phyloP scores from a whole-genome alignment of 2,888 invertebrate species.

The Drosophila mulleri region DNA sequence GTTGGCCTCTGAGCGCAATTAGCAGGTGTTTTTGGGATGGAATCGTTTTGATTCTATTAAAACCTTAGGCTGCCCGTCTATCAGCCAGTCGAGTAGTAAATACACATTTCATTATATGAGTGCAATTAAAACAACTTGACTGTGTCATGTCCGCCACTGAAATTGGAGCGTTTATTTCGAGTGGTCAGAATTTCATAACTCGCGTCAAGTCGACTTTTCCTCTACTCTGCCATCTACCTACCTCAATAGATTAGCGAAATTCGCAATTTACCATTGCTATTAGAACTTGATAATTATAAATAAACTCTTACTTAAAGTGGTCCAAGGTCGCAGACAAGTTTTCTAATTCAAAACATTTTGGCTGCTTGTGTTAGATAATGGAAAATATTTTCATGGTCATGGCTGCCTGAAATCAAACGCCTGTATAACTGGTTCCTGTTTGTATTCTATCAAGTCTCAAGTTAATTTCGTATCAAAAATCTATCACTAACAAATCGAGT shows the following conservation, averaged over 20 bases:
- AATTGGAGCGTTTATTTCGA: slow-evolving; percentile 60
- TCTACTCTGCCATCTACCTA: slow-evolving; percentile 18
- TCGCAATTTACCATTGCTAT: slow-evolving; percentile 9
- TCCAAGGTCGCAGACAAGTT: slow-evolving; percentile 51
- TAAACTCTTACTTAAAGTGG: slow-evolving; percentile 19
- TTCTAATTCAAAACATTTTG: slow-evolving; percentile 16
- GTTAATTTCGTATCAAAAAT: slow-evolving; percentile 20
- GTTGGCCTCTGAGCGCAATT: slow-evolving; percentile 50
- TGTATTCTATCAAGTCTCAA: slow-evolving; percentile 30
- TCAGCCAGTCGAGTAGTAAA: slow-evolving; percentile 6
- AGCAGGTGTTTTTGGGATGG: slow-evolving; percentile 55
- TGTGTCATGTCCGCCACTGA: slow-evolving; percentile 65
- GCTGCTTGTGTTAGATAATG: slow-evolving; percentile 2
- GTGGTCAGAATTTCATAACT: slow-evolving; percentile 55
- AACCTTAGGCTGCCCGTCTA: slow-evolving; percentile 1
- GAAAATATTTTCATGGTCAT: slow-evolving; percentile 48
- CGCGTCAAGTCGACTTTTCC: neutral
- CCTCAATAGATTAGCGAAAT: slow-evolving; percentile 17
- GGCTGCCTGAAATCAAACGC: slow-evolving; percentile 12
- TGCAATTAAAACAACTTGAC: slow-evolving; percentile 65
- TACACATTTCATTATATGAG: slow-evolving; percentile 53
- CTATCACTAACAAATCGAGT: slow-evolving; percentile 27
- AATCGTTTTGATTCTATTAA: slow-evolving; percentile 51
- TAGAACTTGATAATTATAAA: slow-evolving; percentile 27
- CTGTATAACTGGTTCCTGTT: slow-evolving; percentile 44